Evolutionary conservation across 2,797 vertebrate species (phyloP), one percentile per base, ranked within the genome.

Genomic region (Numenius phaeopus): DNA sequence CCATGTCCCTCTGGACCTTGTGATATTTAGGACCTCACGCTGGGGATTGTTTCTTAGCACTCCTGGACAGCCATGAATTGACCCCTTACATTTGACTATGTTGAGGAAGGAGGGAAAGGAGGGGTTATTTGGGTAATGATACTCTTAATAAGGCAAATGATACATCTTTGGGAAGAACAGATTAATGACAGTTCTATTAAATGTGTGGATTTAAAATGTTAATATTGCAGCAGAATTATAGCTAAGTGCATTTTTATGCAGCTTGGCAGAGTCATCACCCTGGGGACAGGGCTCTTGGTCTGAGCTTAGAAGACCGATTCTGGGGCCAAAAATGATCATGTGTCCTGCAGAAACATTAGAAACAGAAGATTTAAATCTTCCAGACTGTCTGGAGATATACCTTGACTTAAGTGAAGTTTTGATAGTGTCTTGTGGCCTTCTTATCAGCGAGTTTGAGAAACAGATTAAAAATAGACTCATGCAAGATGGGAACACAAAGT

Each of bases 381-480:
- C 84, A 95, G 82, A 27, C 62, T 67, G 15, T 66, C 78, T 86
- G 42, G 11, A 85, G 30, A 4, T 32, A 30, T 30, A 91, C 71
- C 78, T 95, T 77, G 67, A 73, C 20, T 94, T 78, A 17, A 91
- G 29, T 40, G 67, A 78, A 75, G 67, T 77, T 85, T n/a, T 92
- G 20, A 59, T 59, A 71, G 44, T 26, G 29, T 77, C 79, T 91
- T 3, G 0, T 71, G 79, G 23, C 64, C 34, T 85, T 87, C 91
- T 96, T 85, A 91, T 54, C 92, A 85, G 40, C 27, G 79, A 89
- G 47, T 94, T 65, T 87, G 76, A 79, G 95, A 94, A 95, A 91
- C 91, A 87, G 94, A 92, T 89, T 91, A 75, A 91, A 96, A 94
- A 90, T 84, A 93, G 90, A 84, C 81, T 90, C 64, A 64, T 59